A percentile compares a stretch with the other conserved stretches of the same genome.
These are phyloP conservation scores for Gortyna flavago DNA, from an alignment of 2,888 invertebrate genomes.

Conservation along the genomic window DNA sequence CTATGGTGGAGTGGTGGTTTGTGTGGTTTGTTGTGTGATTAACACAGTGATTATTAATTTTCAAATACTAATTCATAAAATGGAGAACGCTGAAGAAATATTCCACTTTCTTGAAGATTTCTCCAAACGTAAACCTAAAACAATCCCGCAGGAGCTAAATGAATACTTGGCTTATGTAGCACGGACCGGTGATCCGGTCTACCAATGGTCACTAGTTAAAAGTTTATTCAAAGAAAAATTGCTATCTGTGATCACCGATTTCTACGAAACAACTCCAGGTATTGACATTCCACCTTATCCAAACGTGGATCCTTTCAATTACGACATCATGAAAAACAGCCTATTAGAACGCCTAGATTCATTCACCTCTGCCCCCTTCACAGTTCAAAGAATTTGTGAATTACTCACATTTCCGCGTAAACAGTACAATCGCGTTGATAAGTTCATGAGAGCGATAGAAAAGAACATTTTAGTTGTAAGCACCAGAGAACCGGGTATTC, in stretches of 20 bases:
- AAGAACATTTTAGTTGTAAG: slow-evolving; percentile 97
- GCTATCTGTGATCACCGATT: slow-evolving; percentile 95
- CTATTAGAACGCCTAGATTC: slow-evolving; percentile 95
- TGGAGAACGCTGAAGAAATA: slow-evolving; percentile 97
- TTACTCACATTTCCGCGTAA: slow-evolving; percentile 96
- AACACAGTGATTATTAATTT: slow-evolving; percentile 33
- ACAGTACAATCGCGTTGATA: slow-evolving; percentile 98
- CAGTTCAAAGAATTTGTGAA: slow-evolving; percentile 98
- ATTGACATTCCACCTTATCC: slow-evolving; percentile 96
- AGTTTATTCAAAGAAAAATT: slow-evolving; percentile 96
- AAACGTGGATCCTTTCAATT: slow-evolving; percentile 97
- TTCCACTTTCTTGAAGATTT: slow-evolving; percentile 95
- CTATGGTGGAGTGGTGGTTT: slow-evolving; percentile 45
- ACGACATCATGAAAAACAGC: slow-evolving; percentile 96
- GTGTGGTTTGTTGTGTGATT: slow-evolving; percentile 53
- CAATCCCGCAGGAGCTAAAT: slow-evolving; percentile 96
- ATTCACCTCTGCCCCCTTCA: slow-evolving; percentile 97
- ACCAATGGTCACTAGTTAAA: slow-evolving; percentile 97
- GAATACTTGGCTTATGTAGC: slow-evolving; percentile 97
- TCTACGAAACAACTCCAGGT: slow-evolving; percentile 94
- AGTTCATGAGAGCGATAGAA: slow-evolving; percentile 98
- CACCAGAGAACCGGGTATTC: slow-evolving; percentile 92
- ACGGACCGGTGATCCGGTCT: slow-evolving; percentile 97
- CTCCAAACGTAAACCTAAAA: slow-evolving; percentile 93
- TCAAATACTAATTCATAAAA: slow-evolving; percentile 70